Base-by-base conservation (phyloP, 1,140 invertebrate species). In the Hypsibius dujardini region DNA sequence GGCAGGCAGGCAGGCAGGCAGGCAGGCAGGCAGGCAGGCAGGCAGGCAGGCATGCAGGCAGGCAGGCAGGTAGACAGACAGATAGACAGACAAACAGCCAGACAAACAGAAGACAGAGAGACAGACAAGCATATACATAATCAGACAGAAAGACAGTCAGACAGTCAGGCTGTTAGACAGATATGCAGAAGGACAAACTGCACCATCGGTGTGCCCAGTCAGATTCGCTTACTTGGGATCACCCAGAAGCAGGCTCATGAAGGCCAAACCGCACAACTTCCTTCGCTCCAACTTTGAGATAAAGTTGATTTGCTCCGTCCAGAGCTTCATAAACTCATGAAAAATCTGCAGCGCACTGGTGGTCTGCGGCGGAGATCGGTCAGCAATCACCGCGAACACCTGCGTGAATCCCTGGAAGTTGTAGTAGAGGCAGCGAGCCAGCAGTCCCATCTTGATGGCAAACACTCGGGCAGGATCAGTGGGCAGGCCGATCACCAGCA, bases 261-360 rank as follows among this genome's bases (percentile, higher is more conserved):
- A 45, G 12, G 62, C 62, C 62, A 67, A 67, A 67, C 12, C 62
- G 42, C 62, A 67, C 62, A 67, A 42, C 45, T 67, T 67, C 42
- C 3, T 67, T 45, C 62, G 12, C 42, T 67, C 62, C 62, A 67
- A 42, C 62, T 67, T 67, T 3, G 62, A 67, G 7, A 67, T 67
- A 12, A 12, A 67, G 12, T 12, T 67, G 12, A 67, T 67, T 42
- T 67, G 62, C 3, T 67, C 62, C 12, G 42, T 67, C 62, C 62
- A 67, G 3, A 67, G 12, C 42, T 12, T 67, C 42, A 67, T 45
- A 67, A 67, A 67, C 62, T 12, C 62, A 67, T 67, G 62, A 45
- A 67, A 67, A 42, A 67, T 42, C 7, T 67, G 12, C 12, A 67
- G 12, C 12, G 62, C 12, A 42, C 45, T 45, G 12, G 62, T 12